Evolutionary conservation across 2,888 invertebrate genomes (phyloP).

Genomic region (Conomelus anceps): DNA sequence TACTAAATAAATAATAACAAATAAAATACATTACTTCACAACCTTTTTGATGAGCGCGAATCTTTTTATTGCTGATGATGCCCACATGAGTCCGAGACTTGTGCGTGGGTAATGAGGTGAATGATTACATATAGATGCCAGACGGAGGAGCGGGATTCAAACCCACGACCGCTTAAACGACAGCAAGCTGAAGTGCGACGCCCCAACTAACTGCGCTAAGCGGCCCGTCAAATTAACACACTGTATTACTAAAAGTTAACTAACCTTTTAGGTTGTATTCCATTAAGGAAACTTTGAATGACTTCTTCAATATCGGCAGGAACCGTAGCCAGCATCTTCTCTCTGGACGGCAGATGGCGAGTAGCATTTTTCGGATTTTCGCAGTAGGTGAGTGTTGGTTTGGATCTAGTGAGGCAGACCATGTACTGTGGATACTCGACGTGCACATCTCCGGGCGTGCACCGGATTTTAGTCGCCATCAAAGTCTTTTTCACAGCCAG

Average conservation of each 20-base stretch:
- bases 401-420: conserved; percentile 17
- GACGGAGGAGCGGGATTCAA: too few relatives aligned
- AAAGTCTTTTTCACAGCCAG: conserved; percentile 27
- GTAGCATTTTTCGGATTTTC: conserved; percentile 24
- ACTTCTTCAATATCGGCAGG: conserved; percentile 29
- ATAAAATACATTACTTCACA: too few relatives aligned
- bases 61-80: too few relatives aligned
- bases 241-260: background rate
- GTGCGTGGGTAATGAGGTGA: too few relatives aligned
- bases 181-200: too few relatives aligned
- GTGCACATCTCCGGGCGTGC: conserved; percentile 16
- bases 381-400: conserved; percentile 24
- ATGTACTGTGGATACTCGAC: conserved; percentile 26
- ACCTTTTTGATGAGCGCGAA: too few relatives aligned
- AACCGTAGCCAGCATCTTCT: conserved; percentile 29
- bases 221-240: too few relatives aligned
- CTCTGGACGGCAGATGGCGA: conserved; percentile 20
- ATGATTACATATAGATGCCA: too few relatives aligned
- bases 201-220: too few relatives aligned
- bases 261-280: conserved; percentile 20
- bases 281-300: conserved; percentile 16
- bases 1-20: too few relatives aligned
- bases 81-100: too few relatives aligned
- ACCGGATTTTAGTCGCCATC: conserved; percentile 6
- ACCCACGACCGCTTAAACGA: too few relatives aligned